Evolutionary conservation across 1,140 invertebrate genomes (phyloP), one percentile per base, ranked within the genome.

Genomic region (Dreissena rostriformis): DNA sequence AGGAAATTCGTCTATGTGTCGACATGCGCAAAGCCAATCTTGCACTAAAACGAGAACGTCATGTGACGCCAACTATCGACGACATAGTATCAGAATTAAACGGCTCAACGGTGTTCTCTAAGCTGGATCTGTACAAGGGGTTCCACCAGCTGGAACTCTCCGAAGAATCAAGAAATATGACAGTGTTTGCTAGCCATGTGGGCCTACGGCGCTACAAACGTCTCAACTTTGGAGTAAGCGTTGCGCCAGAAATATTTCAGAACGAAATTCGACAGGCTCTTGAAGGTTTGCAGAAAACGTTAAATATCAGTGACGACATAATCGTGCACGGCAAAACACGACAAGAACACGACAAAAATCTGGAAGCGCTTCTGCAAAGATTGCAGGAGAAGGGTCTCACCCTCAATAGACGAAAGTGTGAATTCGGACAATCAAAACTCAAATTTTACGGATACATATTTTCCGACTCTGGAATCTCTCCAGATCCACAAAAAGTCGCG

Each of bases 91-190:
- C 52, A 19, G 84, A 87, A 39, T 61, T 90, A n/a, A 79, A 88
- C n/a, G 83, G 77, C 29, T 65, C 78, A 2, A 81, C 65, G 63
- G 70, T 79, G 5, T 87, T 89, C 51, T 80, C 80, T 19, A 89
- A 87, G 52, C 19, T 90, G 12, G 87, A 90, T 57, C 53, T 89
- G 0, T 2, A 22, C 8, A 39, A 79, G 66, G 87, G 71, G 14
- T 90, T 82, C 77, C 87, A 90, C 72, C 89, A 90, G 53, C n/a
- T 90, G 7, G 87, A 87, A 52, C 51, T 88, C 6, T 66, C 79
- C 8, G 19, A 53, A 29, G 83, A 72, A n/a, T 72, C 70, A 5
- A 51, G 26, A 72, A 72, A 79, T 80, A 57, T 0, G n/a, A 85
- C 83, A 24, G 72, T 65, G 11, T 82, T 70, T 28, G 67, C 63